Percentiles rank a stretch among this genome's conserved stretches.
These are phyloP conservation scores for Balanococcus diminutus DNA, from an alignment of 2,888 invertebrate species.

Conservation along the genomic window DNA sequence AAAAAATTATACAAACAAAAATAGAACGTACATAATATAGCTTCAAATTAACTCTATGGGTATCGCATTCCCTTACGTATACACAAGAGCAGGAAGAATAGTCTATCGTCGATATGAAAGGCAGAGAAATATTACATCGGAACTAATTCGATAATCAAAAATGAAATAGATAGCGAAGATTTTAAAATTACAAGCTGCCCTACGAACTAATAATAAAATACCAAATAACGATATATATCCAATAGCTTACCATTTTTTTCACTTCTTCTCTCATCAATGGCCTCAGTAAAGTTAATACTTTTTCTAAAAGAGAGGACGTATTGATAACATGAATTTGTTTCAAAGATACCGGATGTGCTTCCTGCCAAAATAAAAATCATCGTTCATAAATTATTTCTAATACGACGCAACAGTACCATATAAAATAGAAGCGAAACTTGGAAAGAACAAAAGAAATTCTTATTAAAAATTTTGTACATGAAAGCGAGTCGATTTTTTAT, in stretches of 20 bases:
- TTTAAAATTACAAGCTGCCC: neutral
- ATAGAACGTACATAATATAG: too few species aligned
- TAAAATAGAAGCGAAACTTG: too few species aligned
- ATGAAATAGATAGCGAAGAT: neutral
- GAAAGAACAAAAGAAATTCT: neutral
- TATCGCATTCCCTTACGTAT: too few species aligned
- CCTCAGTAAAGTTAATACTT: conserved; percentile 68
- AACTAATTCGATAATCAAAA: neutral
- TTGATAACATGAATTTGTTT: conserved; percentile 73
- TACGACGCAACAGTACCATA: neutral
- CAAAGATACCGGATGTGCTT: conserved; percentile 72
- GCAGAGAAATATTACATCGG: neutral
- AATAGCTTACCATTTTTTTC: conserved; percentile 67
- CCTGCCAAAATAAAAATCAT: conserved; percentile 62
- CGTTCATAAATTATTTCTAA: conserved; percentile 8
- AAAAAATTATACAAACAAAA: too few species aligned
- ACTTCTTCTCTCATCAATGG: conserved; percentile 73
- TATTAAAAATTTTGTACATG: neutral
- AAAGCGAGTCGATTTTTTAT: neutral
- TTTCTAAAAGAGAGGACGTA: conserved; percentile 70
- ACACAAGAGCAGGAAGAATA: neutral
- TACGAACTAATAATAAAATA: neutral
- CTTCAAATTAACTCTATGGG: too few species aligned
- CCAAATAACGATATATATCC: neutral
- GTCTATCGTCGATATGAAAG: neutral